phyloP scores from a whole-genome alignment of 2,888 invertebrate genomes.

The Drosophila eohydei region DNA sequence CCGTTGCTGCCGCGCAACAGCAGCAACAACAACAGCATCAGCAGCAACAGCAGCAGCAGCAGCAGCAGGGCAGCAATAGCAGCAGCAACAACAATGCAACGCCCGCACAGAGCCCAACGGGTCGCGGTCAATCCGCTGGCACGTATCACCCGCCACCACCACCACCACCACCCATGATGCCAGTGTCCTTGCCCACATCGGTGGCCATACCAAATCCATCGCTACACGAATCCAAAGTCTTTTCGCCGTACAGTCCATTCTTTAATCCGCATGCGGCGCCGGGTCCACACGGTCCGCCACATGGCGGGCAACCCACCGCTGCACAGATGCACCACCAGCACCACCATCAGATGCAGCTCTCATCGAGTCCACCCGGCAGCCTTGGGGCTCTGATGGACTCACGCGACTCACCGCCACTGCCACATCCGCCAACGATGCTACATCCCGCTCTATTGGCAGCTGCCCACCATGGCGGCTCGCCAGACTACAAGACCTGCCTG shows the following conservation, averaged over 20 bases:
- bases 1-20: constrained; percentile 84
- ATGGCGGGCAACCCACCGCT: constrained; percentile 84
- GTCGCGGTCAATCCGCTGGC: constrained; percentile 87
- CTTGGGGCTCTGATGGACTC: constrained; percentile 88
- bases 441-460: constrained; percentile 94
- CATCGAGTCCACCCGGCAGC: constrained; percentile 86
- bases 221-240: constrained; percentile 96
- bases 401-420: constrained; percentile 93
- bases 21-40: constrained; percentile 58
- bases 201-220: constrained; percentile 98
- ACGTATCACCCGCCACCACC: constrained; percentile 85
- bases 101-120: constrained; percentile 88
- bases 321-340: constrained; percentile 84
- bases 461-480: constrained; percentile 92
- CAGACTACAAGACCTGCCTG: constrained; percentile 90
- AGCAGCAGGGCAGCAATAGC: constrained; percentile 74
- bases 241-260: constrained; percentile 96
- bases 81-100: constrained; percentile 81
- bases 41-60: constrained; percentile 56
- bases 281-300: constrained; percentile 84
- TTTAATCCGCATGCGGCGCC: constrained; percentile 88
- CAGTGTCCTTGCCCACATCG: constrained; percentile 95
- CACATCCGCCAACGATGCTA: constrained; percentile 93
- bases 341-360: constrained; percentile 82
- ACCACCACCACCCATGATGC: constrained; percentile 92